Evolutionary conservation across 2,888 invertebrate species (phyloP), one percentile per base, ranked within the genome.

Genomic region (Cordylochernes scorpioides): DNA sequence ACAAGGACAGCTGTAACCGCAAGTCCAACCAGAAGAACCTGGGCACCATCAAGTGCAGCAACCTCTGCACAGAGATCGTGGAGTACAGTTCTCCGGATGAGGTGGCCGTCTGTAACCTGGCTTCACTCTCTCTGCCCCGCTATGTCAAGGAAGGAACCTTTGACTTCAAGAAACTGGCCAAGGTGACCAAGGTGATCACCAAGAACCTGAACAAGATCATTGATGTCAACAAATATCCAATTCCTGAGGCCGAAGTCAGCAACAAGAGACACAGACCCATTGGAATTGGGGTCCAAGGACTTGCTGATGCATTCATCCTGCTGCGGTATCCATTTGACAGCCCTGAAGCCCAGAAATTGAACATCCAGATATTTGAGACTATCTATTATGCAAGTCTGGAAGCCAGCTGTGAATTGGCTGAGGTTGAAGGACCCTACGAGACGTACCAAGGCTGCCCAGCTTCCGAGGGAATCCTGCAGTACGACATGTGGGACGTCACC

Each of bases 11-110:
- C 3, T 91, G 94, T 49, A 97, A 97, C 50, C 59, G 73, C 2
- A 97, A 97, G 57, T 82, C 82, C 34, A 97, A 97, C 53, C 97
- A 99, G 47, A 73, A 94, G 53, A 91, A 97, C 57, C 58, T 97
- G 33, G 97, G 97, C 9, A 94, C 94, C 1, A 97, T 97, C 42
- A 88, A 86, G 55, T 82, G 88, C 53, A 84, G 86, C 45, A 97
- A 97, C 53, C 60, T 97, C 19, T 97, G 94, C 51, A 94, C 97
- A 1, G 97, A 99, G 63, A 80, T 97, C 42, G 68, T 97, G 1
- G 78, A 97, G 52, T 97, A 86, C 34, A 32, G 9, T 14, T 27
- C 38, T 32, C 9, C 33, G 30, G 41, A 46, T 3, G 42, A 62
- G 61, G 54, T 88, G 16, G 94, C 94, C 4, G 94, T 91, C 1